These are phyloP conservation scores for Sipha flava DNA, from an alignment of 1,140 invertebrate genomes.

Conservation along the genomic window DNA sequence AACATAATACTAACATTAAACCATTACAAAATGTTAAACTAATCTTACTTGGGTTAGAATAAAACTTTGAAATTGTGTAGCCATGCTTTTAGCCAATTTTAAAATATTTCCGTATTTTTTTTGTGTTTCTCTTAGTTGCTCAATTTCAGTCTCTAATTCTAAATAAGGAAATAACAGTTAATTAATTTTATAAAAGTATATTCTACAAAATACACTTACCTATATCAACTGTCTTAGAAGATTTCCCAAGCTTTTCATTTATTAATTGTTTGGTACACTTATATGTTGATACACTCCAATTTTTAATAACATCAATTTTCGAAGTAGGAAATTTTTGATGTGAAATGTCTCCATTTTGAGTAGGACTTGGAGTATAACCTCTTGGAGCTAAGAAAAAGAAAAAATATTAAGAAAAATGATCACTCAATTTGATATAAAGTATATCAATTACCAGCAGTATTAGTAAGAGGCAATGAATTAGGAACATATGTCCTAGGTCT, in stretches of 20 bases:
- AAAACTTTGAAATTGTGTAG: conserved; percentile 81
- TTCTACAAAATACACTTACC: conserved; percentile 48
- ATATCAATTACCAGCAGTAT: background rate
- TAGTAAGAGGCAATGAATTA: background rate
- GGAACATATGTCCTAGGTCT: conserved; percentile 17
- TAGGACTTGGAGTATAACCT: conserved; percentile 45
- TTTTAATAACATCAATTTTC: conserved; percentile 82
- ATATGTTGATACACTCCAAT: conserved; percentile 94
- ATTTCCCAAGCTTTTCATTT: conserved; percentile 89
- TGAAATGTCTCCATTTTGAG: conserved; percentile 54
- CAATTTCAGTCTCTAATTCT: conserved; percentile 88
- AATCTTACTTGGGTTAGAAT: conserved; percentile 65
- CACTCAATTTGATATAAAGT: background rate
- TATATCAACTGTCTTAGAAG: conserved; percentile 80
- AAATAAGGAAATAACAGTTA: conserved; percentile 39
- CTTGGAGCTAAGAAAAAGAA: conserved; percentile 43
- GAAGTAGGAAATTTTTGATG: conserved; percentile 55
- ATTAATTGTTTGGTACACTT: conserved; percentile 93
- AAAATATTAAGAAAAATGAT: background rate
- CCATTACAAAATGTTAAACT: background rate
- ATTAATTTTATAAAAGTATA: no score
- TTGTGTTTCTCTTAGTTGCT: conserved; percentile 85
- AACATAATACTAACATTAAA: no score
- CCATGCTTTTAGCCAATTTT: conserved; percentile 70
- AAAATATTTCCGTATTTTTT: conserved; percentile 84